These are phyloP conservation scores for Synchiropus splendidus DNA, from an alignment of 2,113 vertebrate genomes.

Conservation along the genomic window DNA sequence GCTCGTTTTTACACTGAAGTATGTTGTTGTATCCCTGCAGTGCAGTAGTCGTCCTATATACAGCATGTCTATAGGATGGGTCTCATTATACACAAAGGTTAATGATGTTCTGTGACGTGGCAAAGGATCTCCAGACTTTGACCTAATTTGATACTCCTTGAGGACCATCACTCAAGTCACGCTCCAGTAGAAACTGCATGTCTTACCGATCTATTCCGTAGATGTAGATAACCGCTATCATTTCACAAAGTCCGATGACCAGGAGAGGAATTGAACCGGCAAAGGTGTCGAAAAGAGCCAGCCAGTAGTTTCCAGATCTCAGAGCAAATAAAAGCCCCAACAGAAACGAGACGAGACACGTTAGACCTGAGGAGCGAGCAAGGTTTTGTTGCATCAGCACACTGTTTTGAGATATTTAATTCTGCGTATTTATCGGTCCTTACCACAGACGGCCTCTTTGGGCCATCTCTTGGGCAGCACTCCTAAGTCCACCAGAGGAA, in stretches of 20 bases:
- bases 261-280: slow-evolving; percentile 88
- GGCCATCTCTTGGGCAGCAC: slow-evolving; percentile 72
- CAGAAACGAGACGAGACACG: slow-evolving; percentile 66
- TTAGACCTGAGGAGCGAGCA: slow-evolving; percentile 58
- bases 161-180: too few species aligned
- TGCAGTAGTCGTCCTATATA: too few species aligned
- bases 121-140: too few species aligned
- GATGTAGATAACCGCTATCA: slow-evolving; percentile 80
- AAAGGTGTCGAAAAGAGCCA: slow-evolving; percentile 79
- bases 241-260: slow-evolving; percentile 85
- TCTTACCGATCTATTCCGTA: slow-evolving; percentile 87
- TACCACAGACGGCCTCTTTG: slow-evolving; percentile 83
- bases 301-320: slow-evolving; percentile 87
- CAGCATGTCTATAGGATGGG: too few species aligned
- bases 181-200: not conserved
- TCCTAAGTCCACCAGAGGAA: slow-evolving; percentile 81
- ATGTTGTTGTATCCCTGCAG: too few species aligned
- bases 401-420: too few species aligned
- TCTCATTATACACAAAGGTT: too few species aligned
- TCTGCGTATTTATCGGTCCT: too few species aligned
- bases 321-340: slow-evolving; percentile 79
- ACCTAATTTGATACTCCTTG: too few species aligned
- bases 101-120: too few species aligned
- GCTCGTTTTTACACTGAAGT: too few species aligned
- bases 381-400: not conserved